Conservation (phyloP, 2,113 vertebrate species). For the Thamnaconus septentrionalis region DNA sequence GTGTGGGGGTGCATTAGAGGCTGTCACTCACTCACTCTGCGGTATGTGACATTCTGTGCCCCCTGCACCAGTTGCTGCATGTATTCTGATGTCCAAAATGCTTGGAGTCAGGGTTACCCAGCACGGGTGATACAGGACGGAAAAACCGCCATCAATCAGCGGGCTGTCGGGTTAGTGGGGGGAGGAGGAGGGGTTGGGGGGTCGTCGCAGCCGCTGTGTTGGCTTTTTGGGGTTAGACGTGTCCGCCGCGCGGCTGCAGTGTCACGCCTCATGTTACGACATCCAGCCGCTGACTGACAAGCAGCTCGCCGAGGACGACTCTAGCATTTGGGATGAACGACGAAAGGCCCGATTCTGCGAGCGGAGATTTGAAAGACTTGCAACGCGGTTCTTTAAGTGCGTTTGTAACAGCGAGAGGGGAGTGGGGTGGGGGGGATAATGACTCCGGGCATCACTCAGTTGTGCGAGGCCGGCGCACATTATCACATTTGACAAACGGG, state of each 20-base stretch:
- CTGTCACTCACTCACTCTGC: constrained; percentile 70
- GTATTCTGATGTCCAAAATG: constrained; percentile 75
- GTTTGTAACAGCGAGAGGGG: too few relatives aligned
- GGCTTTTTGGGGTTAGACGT: constrained; percentile 48
- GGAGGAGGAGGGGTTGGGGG: too few relatives aligned
- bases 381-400: too few relatives aligned
- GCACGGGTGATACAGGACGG: constrained; percentile 57
- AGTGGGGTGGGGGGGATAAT: constrained; percentile 1
- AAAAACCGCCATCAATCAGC: constrained; percentile 60
- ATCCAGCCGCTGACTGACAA: constrained; percentile 36
- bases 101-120: constrained; percentile 70
- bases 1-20: constrained; percentile 41
- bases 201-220: constrained; percentile 22
- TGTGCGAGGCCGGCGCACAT: constrained; percentile 49
- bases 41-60: constrained; percentile 68
- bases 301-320: not conserved
- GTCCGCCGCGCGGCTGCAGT: constrained; percentile 43
- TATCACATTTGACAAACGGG: constrained; percentile 55
- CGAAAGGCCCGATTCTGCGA: too few relatives aligned
- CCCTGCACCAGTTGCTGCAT: constrained; percentile 62
- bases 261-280: constrained; percentile 44
- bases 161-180: constrained; percentile 14
- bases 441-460: constrained; percentile 49
- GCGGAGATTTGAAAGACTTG: not conserved
- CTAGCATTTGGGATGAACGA: too few relatives aligned